Percentiles rank a stretch among this genome's conserved stretches.
These are phyloP conservation scores for Ictalurus punctatus DNA, from an alignment of 2,113 vertebrate species.

Conservation along the genomic window DNA sequence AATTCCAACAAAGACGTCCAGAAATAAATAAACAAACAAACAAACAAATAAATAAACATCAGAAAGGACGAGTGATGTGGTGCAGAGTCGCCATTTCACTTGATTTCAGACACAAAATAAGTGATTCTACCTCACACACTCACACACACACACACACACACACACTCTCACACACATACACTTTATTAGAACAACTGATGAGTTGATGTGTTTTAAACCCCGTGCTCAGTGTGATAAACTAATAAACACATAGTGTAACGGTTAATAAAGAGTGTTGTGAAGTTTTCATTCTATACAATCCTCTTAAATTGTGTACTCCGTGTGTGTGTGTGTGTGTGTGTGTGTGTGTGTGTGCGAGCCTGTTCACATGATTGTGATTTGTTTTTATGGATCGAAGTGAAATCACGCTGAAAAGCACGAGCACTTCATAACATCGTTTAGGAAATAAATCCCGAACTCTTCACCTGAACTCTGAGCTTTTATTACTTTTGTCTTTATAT, in stretches of 20 bases:
- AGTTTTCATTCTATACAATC: neutral
- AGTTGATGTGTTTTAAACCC: neutral
- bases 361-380: constrained; percentile 3
- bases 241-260: neutral
- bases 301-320: neutral
- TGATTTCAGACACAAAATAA: neutral
- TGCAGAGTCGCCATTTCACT: neutral
- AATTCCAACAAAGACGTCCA: neutral
- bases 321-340: neutral
- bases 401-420: neutral
- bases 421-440: neutral
- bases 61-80: neutral
- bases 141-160: neutral
- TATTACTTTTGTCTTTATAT: neutral
- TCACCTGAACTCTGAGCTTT: neutral
- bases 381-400: neutral
- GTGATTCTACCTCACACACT: neutral
- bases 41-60: neutral
- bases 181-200: neutral
- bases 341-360: neutral
- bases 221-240: neutral
- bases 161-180: neutral
- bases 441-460: neutral
- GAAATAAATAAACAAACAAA: neutral
- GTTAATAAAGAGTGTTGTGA: neutral